Evolutionary conservation across 2,888 invertebrate species (phyloP), one percentile per base, ranked within the genome.

Genomic region (Apodemia zela): DNA sequence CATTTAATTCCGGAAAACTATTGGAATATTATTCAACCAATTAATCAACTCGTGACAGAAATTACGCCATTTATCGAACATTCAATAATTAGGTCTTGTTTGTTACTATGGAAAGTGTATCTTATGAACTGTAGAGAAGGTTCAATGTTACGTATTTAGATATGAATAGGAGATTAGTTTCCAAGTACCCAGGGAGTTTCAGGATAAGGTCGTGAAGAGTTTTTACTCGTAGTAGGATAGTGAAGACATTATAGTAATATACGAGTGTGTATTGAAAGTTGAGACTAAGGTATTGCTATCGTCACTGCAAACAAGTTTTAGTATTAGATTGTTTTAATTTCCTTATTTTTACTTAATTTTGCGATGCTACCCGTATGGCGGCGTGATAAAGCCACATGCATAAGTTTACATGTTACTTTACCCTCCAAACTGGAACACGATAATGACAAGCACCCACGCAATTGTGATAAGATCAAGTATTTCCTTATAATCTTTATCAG

Each of bases 11-110:
- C 54, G 5, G 29, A 57, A 51, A 57, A 57, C 54, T 57, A 57
- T 57, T n/a, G n/a, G 25, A n/a, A 57, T 57, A 57, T 57, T 57
- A 57, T 57, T 29, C 54, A 57, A 25, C 29, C 54, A 57, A 57
- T 57, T 57, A 57, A 57, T 57, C 54, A 47, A 47, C n/a, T 47
- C 45, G 45, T 47, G 45, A 47, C 45, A 47, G 45, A 47, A 2
- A 17, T 47, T 17, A 47, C 45, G 45, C 17, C 15, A 8, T 17
- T 47, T 7, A 47, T 47, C 45, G 45, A 47, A 47, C 17, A 8
- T 17, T 47, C 45, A n/a, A 47, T 6, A 47, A 47, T 47, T 17
- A 47, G 45, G 45, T 4, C 45, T 47, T 17, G 0, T 2, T 1
- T n/a, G n/a, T 8, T 47, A 47, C 7, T 17, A n/a, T n/a, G 6